These are phyloP conservation scores for Odocoileus hemionus DNA, from an alignment of 2,113 vertebrate species.

Conservation along the genomic window DNA sequence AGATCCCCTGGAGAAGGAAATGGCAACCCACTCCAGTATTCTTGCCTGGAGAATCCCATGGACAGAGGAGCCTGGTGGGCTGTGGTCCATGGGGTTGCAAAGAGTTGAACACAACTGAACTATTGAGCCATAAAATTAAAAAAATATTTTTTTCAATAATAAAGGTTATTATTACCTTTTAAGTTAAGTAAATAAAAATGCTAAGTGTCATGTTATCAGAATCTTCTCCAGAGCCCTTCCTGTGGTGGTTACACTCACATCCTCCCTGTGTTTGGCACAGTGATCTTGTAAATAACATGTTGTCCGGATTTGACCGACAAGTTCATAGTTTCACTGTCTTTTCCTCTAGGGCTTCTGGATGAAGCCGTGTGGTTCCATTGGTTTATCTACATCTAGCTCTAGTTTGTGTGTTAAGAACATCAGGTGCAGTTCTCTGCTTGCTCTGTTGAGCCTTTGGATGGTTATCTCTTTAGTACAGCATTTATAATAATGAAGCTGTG, in stretches of 20 bases:
- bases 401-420: not conserved
- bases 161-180: not conserved
- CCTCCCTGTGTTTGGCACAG: not conserved
- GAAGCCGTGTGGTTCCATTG: fast-evolving
- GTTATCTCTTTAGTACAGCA: not conserved
- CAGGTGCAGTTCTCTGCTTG: not conserved
- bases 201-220: not conserved
- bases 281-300: not conserved
- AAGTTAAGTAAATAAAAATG: not conserved
- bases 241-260: fast-evolving
- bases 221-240: not conserved
- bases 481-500: not conserved
- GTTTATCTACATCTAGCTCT: fast-evolving
- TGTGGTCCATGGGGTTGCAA: not conserved
- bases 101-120: not conserved
- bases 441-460: not conserved
- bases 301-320: not conserved
- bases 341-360: not conserved
- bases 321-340: not conserved
- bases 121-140: not conserved
- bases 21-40: not conserved
- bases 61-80: not conserved
- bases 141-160: not conserved
- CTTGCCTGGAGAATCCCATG: not conserved
- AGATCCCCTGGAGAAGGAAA: not conserved